A percentile compares a stretch with the other conserved stretches of the same genome.
Conservation (phyloP, 2,797 vertebrate species). For the Perodicticus potto region DNA sequence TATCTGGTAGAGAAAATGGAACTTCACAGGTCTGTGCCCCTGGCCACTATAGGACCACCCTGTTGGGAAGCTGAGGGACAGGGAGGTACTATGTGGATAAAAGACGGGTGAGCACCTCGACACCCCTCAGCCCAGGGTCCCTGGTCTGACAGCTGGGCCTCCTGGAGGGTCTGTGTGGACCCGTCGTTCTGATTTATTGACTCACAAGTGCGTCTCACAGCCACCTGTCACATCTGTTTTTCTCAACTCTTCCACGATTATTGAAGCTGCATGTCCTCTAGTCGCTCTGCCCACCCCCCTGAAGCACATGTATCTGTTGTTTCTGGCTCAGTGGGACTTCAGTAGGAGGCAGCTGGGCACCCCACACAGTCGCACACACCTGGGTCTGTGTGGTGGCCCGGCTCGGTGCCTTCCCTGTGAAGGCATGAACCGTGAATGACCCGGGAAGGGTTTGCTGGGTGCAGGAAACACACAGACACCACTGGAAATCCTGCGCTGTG, state of each 20-base stretch:
- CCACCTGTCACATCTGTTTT: background rate
- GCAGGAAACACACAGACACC: background rate
- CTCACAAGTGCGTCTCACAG: background rate
- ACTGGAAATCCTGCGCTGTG: too few relatives aligned
- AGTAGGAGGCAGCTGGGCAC: background rate
- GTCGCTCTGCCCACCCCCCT: too few relatives aligned
- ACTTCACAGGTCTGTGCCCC: too few relatives aligned
- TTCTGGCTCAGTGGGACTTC: background rate
- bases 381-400: too few relatives aligned
- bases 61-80: background rate
- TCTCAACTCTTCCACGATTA: background rate
- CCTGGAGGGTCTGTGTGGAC: too few relatives aligned
- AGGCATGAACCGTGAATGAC: fast-evolving
- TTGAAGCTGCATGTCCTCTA: background rate
- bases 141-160: too few relatives aligned
- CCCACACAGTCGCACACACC: too few relatives aligned
- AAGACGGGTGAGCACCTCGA: too few relatives aligned
- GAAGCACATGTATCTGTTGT: too few relatives aligned
- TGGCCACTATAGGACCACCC: fast-evolving
- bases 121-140: too few relatives aligned
- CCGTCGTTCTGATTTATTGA: background rate
- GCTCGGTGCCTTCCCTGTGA: background rate
- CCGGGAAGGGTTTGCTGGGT: background rate
- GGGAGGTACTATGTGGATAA: background rate
- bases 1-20: fast-evolving